Percentiles rank a stretch among this genome's conserved stretches.
phyloP scores from a whole-genome alignment of 1,140 invertebrate species.

The Ericerus pela region DNA sequence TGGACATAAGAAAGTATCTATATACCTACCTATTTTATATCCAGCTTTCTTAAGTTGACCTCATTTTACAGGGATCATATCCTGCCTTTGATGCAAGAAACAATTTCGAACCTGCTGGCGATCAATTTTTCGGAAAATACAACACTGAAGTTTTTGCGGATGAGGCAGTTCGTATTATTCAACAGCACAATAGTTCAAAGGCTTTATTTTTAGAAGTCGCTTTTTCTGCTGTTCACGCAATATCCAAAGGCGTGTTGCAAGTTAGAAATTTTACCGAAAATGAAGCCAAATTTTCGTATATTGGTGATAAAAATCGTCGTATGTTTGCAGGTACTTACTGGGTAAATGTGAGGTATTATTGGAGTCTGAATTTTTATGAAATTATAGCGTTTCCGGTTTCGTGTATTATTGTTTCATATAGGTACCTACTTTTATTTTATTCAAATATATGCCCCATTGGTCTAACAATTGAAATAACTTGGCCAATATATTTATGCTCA shows the following conservation, averaged over 20 bases:
- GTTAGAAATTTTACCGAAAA: conserved; percentile 55
- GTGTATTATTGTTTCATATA: too few relatives aligned
- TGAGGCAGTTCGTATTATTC: conserved; percentile 42
- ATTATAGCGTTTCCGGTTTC: too few relatives aligned
- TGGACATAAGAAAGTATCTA: too few relatives aligned
- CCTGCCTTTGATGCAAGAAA: conserved; percentile 32
- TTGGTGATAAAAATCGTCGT: conserved; percentile 43
- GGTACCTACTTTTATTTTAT: too few relatives aligned
- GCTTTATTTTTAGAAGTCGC: conserved; percentile 53
- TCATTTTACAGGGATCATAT: conserved; percentile 22
- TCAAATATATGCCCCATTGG: too few relatives aligned
- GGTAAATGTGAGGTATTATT: too few relatives aligned
- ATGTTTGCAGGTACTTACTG: conserved; percentile 60
- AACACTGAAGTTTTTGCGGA: conserved; percentile 52
- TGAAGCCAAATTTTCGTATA: conserved; percentile 47
- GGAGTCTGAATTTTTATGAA: too few relatives aligned
- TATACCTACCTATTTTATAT: too few relatives aligned
- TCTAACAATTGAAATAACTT: too few relatives aligned
- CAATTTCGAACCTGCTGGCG: conserved; percentile 23
- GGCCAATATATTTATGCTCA: too few relatives aligned
- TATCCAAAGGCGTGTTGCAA: conserved; percentile 41
- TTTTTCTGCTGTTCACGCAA: conserved; percentile 49
- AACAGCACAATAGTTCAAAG: conserved; percentile 33
- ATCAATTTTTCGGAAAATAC: conserved; percentile 39
- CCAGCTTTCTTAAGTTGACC: too few relatives aligned